Base-by-base conservation (phyloP, 2,888 invertebrate genomes). In the Orthonychiurus folsomi region DNA sequence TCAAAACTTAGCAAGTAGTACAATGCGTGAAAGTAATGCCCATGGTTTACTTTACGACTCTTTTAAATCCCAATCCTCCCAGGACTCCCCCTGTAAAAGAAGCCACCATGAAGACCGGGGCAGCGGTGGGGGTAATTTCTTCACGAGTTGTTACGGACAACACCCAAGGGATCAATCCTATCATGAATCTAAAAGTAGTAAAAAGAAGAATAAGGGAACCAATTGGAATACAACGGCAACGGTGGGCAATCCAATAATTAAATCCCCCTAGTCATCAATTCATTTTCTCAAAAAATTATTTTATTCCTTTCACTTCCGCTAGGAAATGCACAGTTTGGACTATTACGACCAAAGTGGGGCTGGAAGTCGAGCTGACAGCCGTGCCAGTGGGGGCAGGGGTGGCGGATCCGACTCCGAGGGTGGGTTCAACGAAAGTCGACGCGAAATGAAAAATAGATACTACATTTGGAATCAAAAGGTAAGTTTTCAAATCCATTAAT, bases 111-210 rank as follows among this genome's bases (percentile, higher is more conserved):
- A 37, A 37, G 37, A 37, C 15, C 37, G 37, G 15, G 37, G 37
- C 9, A 37, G 37, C n/a, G n/a, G n/a, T 37, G 37, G 37, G 15
- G 37, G 37, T 37, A 87, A 88, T 72, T 85, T 91, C 75, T 80
- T 92, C 75, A 90, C 91, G 74, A 89, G 89, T 68, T 92, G 91
- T 79, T 89, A 91, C 73, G 70, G 70, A 21, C 84, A 89, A 69
- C 84, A 88, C 75, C 85, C 91, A 72, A 90, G 90, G 73, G 91
- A 92, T 79, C 91, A 59, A 50, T 24, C 50, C 25, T 56, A 26
- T 28, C 50, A 50, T 26, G n/a, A 47, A 58, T 56, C 27, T 20
- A 23, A 26, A 20, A 48, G n/a, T 24, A 48, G 24, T 50, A 48
- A 48, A 50, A 48, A 59, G 59, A 47, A 50, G 59, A 56, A 27